These are phyloP conservation scores for western clawed frog (Xenopus tropicalis) DNA, from an alignment of 2,113 vertebrate genomes.

Conservation along the genomic window DNA sequence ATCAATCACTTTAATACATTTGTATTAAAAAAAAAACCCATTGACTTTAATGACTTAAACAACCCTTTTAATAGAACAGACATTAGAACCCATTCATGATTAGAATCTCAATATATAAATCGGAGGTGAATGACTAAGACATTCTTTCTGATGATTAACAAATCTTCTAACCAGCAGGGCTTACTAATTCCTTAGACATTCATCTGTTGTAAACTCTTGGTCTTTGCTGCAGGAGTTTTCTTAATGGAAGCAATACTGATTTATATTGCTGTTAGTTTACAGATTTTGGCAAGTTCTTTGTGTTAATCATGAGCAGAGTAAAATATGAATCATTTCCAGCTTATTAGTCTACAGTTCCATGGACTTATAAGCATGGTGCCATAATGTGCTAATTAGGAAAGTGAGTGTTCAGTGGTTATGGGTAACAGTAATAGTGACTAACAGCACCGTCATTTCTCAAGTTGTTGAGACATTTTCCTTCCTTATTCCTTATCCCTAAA, in stretches of 20 bases:
- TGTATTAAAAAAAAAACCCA: no score
- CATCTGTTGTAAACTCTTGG: constrained; percentile 8
- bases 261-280: constrained; percentile 28
- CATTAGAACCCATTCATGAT: no score
- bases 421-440: constrained; percentile 48
- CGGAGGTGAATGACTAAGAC: no score
- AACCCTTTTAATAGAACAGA: no score
- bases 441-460: constrained; percentile 49
- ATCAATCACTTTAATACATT: no score
- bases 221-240: constrained; percentile 15
- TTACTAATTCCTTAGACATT: no score
- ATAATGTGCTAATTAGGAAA: constrained; percentile 45
- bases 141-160: no score
- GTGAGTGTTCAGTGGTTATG: constrained; percentile 38
- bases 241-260: constrained; percentile 26
- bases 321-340: constrained; percentile 32
- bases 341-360: constrained; percentile 20
- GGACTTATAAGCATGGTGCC: constrained; percentile 20
- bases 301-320: constrained; percentile 30
- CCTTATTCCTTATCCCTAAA: constrained; percentile 46
- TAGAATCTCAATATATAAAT: no score
- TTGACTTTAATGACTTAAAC: no score
- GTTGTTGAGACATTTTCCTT: constrained; percentile 45
- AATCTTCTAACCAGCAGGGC: no score
- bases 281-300: constrained; percentile 29